phyloP scores from a whole-genome alignment of 2,888 invertebrate species.

The Sarcophaga variegata region DNA sequence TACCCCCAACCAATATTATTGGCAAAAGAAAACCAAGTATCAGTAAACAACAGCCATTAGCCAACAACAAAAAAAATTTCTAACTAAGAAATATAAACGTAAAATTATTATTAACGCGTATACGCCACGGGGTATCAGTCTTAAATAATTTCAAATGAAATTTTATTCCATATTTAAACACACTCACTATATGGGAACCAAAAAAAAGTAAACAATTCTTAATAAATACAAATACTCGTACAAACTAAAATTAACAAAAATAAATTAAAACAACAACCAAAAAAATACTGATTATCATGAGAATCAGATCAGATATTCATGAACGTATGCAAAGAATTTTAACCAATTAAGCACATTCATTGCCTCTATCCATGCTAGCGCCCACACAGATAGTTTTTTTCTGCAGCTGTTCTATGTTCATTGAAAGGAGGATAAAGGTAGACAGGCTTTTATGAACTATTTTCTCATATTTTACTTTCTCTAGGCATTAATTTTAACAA shows the following conservation, averaged over 20 bases:
- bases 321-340: conserved; percentile 39
- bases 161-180: conserved; percentile 35
- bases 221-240: background rate
- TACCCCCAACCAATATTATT: too few species aligned
- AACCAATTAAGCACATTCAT: too few species aligned
- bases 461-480: background rate
- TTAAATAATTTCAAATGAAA: conserved; percentile 39
- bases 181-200: background rate
- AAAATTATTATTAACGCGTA: conserved; percentile 52
- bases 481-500: too few species aligned
- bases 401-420: background rate
- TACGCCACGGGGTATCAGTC: conserved; percentile 51
- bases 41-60: background rate
- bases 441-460: background rate
- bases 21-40: background rate
- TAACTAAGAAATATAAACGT: background rate
- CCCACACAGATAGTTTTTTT: too few species aligned
- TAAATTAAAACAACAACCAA: background rate
- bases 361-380: too few species aligned
- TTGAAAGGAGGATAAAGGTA: background rate
- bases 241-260: background rate
- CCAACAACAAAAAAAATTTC: background rate
- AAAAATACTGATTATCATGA: conserved; percentile 24
- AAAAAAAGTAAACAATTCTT: background rate
- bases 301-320: conserved; percentile 22